Base-by-base conservation (phyloP, 2,888 invertebrate genomes). In the Watsonalla binaria region DNA sequence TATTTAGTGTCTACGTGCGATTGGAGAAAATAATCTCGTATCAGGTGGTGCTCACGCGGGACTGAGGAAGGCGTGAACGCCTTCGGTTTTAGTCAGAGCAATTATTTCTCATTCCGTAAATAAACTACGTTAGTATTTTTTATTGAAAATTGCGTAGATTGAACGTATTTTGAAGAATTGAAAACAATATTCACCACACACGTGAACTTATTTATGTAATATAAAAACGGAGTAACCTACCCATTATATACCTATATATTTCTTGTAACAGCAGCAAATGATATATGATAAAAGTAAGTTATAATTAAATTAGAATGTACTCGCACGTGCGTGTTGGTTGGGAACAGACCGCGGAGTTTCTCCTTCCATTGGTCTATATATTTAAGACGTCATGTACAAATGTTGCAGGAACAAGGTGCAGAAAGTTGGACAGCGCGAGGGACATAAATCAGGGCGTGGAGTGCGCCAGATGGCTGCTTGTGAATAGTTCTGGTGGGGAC, bases 321-420 rank as follows among this genome's bases (percentile, higher is more conserved):
- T 53, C 11, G 11, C 34, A 52, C 48, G 51, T 57, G 64, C 53
- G 62, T 62, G 57, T 54, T 52, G 56, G 57, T 54, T 52, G 56
- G 55, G 37, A 39, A 49, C 55, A 53, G 59, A 47, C 57, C 54
- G 58, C 57, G 53, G 66, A 69, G 76, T 76, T 76, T 71, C 74
- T 59, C 68, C 61, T 66, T 71, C 65, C 62, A 63, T 70, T 63
- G 67, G 66, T 71, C 76, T 71, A 78, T 84, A 85, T 80, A 86
- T 86, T 83, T 77, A 75, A 80, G 82, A 80, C 74, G 87, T 85
- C 89, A 77, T 76, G 80, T 81, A 82, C 89, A 87, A 84, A 78
- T 88, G 89, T 80, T 81, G 75, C 85, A 78, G 78, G 76, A 82
- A 84, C 84, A 81, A 83, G 87, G 86, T 85, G 86, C 83, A 81